phyloP scores from a whole-genome alignment of 1,140 invertebrate species.

The Trichonephila inaurata region DNA sequence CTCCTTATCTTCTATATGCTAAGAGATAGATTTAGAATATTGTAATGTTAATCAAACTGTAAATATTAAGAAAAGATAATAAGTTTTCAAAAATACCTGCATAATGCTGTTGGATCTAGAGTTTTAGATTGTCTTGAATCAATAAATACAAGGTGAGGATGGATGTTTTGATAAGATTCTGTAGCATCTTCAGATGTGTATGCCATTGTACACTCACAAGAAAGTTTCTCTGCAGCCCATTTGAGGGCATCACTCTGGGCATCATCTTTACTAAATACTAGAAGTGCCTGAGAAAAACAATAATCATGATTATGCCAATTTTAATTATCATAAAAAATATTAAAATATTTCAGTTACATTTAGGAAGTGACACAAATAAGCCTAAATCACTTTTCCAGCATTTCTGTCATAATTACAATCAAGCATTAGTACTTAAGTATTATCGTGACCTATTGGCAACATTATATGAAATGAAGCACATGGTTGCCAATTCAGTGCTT shows the following conservation, averaged over 20 bases:
- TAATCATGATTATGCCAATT: not conserved
- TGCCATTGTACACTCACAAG: constrained; percentile 84
- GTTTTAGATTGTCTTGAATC: constrained; percentile 84
- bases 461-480: too few species aligned
- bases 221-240: constrained; percentile 84
- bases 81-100: constrained; percentile 82
- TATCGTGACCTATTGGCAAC: too few species aligned
- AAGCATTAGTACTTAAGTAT: too few species aligned
- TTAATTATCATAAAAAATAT: too few species aligned
- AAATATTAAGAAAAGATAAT: not conserved
- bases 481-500: too few species aligned
- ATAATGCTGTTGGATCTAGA: constrained; percentile 85
- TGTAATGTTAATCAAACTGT: too few species aligned
- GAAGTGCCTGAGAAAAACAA: constrained; percentile 83
- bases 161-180: constrained; percentile 84
- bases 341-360: too few species aligned
- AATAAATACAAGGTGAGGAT: constrained; percentile 86
- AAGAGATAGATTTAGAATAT: too few species aligned
- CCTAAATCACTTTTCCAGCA: too few species aligned
- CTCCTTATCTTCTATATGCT: too few species aligned
- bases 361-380: too few species aligned
- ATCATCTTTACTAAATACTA: constrained; percentile 86
- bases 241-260: constrained; percentile 85
- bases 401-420: too few species aligned
- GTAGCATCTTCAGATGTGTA: constrained; percentile 83